phyloP scores from a whole-genome alignment of 2,888 invertebrate genomes.

The Rhagonycha lutea region DNA sequence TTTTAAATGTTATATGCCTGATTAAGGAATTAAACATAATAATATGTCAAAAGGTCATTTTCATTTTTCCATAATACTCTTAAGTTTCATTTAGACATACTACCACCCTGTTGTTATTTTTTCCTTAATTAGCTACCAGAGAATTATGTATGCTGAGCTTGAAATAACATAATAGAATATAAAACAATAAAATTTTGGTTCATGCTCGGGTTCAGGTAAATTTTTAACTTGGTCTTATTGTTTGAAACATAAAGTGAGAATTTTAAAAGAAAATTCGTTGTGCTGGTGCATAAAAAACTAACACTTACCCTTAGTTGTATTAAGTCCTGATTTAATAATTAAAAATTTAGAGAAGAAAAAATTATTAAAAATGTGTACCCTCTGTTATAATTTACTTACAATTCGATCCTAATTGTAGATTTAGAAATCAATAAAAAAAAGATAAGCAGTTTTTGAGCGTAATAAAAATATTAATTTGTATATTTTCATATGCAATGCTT shows the following conservation, averaged over 20 bases:
- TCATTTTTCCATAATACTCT: too few species aligned
- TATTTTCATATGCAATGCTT: slow-evolving; percentile 16
- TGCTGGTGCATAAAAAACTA: neutral
- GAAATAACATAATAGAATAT: too few species aligned
- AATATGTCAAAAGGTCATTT: too few species aligned
- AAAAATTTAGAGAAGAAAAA: neutral
- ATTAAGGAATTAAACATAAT: too few species aligned
- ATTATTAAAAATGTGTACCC: neutral
- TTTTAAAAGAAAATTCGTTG: neutral
- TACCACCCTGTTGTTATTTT: too few species aligned
- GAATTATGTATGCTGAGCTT: too few species aligned
- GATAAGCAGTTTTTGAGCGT: neutral
- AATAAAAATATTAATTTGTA: neutral
- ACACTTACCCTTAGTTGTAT: slow-evolving; percentile 21
- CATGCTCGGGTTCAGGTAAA: too few species aligned
- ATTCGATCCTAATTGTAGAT: slow-evolving; percentile 52
- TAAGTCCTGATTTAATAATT: slow-evolving; percentile 29
- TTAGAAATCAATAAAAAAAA: neutral
- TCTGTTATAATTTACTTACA: slow-evolving; percentile 52
- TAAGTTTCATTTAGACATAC: too few species aligned
- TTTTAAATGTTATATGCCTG: too few species aligned
- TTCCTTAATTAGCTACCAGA: too few species aligned
- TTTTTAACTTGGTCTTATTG: neutral
- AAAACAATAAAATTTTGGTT: too few species aligned
- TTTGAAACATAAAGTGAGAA: neutral